A percentile compares a stretch with the other conserved stretches of the same genome.
Evolutionary conservation across 2,888 invertebrate genomes (phyloP).

Genomic region (Tetragonisca angustula): DNA sequence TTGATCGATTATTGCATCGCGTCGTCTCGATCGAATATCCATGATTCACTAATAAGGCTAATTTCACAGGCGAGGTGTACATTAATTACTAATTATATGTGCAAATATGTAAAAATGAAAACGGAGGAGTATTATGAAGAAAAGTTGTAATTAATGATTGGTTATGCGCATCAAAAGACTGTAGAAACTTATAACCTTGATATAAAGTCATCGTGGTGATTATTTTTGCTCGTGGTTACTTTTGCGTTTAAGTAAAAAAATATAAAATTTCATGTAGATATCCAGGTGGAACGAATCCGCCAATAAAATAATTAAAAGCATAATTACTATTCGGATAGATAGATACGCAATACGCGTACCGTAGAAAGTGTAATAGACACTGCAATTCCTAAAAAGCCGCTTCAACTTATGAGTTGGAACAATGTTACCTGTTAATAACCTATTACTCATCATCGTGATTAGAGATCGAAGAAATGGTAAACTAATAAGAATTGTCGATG

Average conservation of each 20-base stretch:
- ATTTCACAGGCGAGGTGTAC: neutral
- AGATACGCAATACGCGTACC: neutral
- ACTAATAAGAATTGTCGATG: neutral
- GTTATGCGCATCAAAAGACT: neutral
- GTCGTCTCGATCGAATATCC: neutral
- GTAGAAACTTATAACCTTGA: neutral
- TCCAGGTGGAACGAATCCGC: neutral
- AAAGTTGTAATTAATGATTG: neutral
- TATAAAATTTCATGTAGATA: neutral
- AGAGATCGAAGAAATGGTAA: neutral
- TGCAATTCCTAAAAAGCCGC: neutral
- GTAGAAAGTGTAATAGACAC: neutral
- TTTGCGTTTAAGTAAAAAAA: neutral
- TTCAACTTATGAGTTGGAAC: neutral
- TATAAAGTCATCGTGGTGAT: neutral
- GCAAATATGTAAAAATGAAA: neutral
- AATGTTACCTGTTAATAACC: neutral
- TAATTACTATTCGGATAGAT: slow-evolving; percentile 16
- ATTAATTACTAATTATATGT: neutral
- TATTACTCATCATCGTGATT: neutral
- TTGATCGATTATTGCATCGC: neutral
- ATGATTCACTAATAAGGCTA: neutral
- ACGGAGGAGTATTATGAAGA: neutral
- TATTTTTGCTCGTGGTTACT: neutral
- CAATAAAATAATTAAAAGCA: slow-evolving; percentile 12